Evolutionary conservation across 30 jellyfish, hydroid and myxozoan species (phyloP).

Genomic region (Mastigias papua): DNA sequence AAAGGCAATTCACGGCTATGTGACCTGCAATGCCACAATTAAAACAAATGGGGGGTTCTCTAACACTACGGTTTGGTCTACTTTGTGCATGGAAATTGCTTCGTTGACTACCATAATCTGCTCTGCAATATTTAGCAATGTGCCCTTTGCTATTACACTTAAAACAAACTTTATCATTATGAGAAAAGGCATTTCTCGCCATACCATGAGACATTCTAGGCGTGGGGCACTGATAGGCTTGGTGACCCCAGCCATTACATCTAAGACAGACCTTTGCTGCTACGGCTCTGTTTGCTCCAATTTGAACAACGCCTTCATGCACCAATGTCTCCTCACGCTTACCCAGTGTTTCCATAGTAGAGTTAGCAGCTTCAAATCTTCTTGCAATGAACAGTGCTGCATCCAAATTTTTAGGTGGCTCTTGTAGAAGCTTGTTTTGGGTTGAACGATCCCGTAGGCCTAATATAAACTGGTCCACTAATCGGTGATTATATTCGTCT

Average conservation of each 20-base stretch:
- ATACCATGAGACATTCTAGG: slow-evolving; percentile 10
- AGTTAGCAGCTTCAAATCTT: background rate
- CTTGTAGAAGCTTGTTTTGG: background rate
- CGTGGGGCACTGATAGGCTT: slow-evolving; percentile 16
- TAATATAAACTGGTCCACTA: slow-evolving; percentile 1
- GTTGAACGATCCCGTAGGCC: background rate
- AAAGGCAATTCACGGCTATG: no score
- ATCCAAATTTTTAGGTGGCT: background rate
- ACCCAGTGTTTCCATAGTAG: background rate
- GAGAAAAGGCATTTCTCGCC: background rate
- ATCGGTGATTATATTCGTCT: slow-evolving; percentile 5
- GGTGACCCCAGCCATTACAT: slow-evolving; percentile 25
- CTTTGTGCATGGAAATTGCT: background rate
- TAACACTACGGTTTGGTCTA: background rate
- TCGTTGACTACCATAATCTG: background rate
- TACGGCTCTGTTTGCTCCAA: slow-evolving; percentile 7
- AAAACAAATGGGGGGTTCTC: no score
- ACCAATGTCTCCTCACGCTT: background rate
- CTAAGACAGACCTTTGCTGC: background rate
- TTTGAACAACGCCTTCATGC: background rate
- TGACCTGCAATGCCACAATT: no score
- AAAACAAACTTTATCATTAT: background rate
- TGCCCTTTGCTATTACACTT: background rate
- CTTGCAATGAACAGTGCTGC: background rate
- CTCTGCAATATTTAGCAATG: background rate